Percentiles rank a stretch among this genome's conserved stretches.
phyloP scores from a whole-genome alignment of 1,140 invertebrate species.

The Dendrolimus punctatus region DNA sequence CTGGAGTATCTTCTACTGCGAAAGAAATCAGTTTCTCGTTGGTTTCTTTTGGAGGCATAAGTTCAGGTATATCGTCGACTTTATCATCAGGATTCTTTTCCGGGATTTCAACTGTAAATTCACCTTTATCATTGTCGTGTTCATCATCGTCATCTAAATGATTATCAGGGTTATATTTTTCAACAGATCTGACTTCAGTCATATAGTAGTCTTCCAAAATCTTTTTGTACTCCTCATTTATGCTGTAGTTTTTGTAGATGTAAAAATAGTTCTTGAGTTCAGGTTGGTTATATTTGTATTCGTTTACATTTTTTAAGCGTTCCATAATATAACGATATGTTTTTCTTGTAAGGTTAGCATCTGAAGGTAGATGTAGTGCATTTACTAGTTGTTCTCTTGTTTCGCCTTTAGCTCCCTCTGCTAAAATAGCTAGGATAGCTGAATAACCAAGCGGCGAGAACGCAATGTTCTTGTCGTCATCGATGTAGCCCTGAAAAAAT shows the following conservation, averaged over 20 bases:
- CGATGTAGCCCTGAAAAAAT: slow-evolving; percentile 67
- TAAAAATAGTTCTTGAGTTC: slow-evolving; percentile 78
- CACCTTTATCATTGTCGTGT: slow-evolving; percentile 35
- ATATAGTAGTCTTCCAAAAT: slow-evolving; percentile 73
- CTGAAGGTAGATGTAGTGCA: slow-evolving; percentile 72
- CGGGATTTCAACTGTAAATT: slow-evolving; percentile 31
- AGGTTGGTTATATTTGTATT: slow-evolving; percentile 69
- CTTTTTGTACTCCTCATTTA: slow-evolving; percentile 73
- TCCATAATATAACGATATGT: slow-evolving; percentile 68
- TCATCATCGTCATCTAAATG: slow-evolving; percentile 29
- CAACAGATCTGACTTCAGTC: slow-evolving; percentile 74
- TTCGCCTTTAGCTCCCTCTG: slow-evolving; percentile 74
- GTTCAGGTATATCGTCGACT: slow-evolving; percentile 59
- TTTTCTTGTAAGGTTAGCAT: slow-evolving; percentile 57
- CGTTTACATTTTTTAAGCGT: slow-evolving; percentile 69
- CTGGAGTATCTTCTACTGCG: slow-evolving; percentile 64
- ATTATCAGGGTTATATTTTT: slow-evolving; percentile 51
- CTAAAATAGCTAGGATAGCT: slow-evolving; percentile 73
- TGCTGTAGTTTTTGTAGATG: slow-evolving; percentile 76
- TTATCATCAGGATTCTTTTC: slow-evolving; percentile 38
- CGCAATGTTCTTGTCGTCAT: slow-evolving; percentile 74
- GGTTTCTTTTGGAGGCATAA: slow-evolving; percentile 37
- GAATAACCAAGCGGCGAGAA: slow-evolving; percentile 77
- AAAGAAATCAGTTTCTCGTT: slow-evolving; percentile 64
- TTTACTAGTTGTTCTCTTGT: slow-evolving; percentile 72